Base-by-base conservation (phyloP, 1,140 invertebrate species). In the Vanessa atalanta region DNA sequence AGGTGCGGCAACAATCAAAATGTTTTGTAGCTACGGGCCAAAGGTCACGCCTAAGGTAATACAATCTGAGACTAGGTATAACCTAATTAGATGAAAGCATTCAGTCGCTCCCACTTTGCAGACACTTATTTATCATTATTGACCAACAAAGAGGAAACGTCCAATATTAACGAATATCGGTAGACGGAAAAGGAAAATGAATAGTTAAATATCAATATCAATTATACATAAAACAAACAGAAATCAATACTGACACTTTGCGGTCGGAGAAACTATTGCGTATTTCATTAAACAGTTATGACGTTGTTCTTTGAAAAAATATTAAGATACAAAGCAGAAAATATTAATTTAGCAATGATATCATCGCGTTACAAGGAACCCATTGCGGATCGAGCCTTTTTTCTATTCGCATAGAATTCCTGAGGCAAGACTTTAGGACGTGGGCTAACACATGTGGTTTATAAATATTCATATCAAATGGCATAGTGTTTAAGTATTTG, bases 21-120 rank as follows among this genome's bases (percentile, higher is more conserved):
- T 65, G 43, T 55, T 72, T 67, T 55, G 47, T 55, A 31, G 65
- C 60, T 26, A 68, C 74, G 65, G 50, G 37, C 31, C 65, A 76
- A 63, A 76, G 74, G 74, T 76, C 70, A 72, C 57, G 65, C 65
- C 74, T 69, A 68, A 55, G 65, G 65, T 68, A 69, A 76, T 68
- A 70, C 74, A 69, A 72, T 76, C 74, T 68, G 53, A 53, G 64
- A 75, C 61, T 31, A 31, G 26, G 26, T 71, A 76, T 72, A 72
- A 72, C 74, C 74, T 76, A 76, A 76, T 76, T 72, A 76, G 64
- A 16, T 67, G 48, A 64, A 65, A 51, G 70, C 74, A 48, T 37
- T 72, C n/a, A 67, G 55, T n/a, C 70, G 53, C 70, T 48, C 65
- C 74, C 55, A 26, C 14, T 68, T 76, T 76, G 67, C 51, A 53